A percentile compares a stretch with the other conserved stretches of the same genome.
These are phyloP conservation scores for Sphenodon punctatus DNA, from an alignment of 2,797 vertebrate species.

Conservation along the genomic window DNA sequence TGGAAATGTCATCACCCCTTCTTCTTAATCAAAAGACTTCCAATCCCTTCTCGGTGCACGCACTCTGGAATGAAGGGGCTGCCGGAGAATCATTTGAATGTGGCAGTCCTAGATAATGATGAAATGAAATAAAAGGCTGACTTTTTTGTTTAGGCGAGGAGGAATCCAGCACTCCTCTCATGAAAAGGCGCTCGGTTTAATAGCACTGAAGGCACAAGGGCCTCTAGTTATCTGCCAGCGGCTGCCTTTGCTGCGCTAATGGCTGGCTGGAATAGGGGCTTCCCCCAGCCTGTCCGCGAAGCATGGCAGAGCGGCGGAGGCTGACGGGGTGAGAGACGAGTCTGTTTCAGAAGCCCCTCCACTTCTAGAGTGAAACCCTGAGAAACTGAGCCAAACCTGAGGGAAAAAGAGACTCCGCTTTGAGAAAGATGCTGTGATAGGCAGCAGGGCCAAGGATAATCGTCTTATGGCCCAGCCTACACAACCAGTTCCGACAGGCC, in stretches of 20 bases:
- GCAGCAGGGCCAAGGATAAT: not conserved
- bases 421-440: not conserved
- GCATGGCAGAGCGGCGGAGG: not conserved
- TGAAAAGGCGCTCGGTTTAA: slow-evolving; percentile 72
- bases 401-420: accelerated
- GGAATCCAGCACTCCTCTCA: slow-evolving; percentile 70
- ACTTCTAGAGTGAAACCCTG: not conserved
- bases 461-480: no score
- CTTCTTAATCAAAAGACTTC: slow-evolving; percentile 78
- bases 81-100: slow-evolving; percentile 75
- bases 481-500: not conserved
- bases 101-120: slow-evolving; percentile 77
- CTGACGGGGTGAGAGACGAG: not conserved
- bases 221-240: slow-evolving; percentile 67
- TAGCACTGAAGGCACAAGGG: slow-evolving; percentile 57
- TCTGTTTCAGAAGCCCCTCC: not conserved
- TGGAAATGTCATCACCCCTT: slow-evolving; percentile 74
- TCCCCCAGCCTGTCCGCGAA: slow-evolving; percentile 17
- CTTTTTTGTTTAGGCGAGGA: slow-evolving; percentile 73
- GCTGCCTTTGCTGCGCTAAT: slow-evolving; percentile 54
- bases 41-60: slow-evolving; percentile 70
- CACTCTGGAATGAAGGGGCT: slow-evolving; percentile 73
- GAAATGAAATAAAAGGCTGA: slow-evolving; percentile 73
- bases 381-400: not conserved
- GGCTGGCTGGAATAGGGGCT: slow-evolving; percentile 50